Conservation (phyloP, 2,113 vertebrate genomes). For the Oryzias javanicus region DNA sequence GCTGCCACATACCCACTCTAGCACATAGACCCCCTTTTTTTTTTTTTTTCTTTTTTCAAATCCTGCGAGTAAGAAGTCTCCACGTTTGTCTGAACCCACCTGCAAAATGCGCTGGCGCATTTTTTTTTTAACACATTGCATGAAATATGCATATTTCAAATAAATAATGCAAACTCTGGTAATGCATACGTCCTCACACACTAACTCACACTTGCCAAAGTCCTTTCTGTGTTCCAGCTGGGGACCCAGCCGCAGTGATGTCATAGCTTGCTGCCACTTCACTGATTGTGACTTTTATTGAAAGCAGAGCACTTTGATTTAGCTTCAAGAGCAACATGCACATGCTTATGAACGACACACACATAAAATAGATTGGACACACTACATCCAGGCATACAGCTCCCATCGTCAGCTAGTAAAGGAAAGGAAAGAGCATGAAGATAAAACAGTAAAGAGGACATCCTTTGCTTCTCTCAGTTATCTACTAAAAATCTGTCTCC, state of each 20-base stretch:
- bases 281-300: slow-evolving; percentile 82
- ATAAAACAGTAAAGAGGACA: slow-evolving; percentile 29
- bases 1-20: slow-evolving; percentile 41
- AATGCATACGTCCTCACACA: slow-evolving; percentile 42
- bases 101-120: slow-evolving; percentile 35
- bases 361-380: slow-evolving; percentile 45
- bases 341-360: slow-evolving; percentile 31
- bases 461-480: slow-evolving; percentile 53
- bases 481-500: slow-evolving; percentile 55
- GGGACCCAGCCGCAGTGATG: slow-evolving; percentile 81
- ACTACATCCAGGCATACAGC: slow-evolving; percentile 36
- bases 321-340: slow-evolving; percentile 68
- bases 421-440: neutral
- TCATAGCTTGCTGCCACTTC: slow-evolving; percentile 80
- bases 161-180: slow-evolving; percentile 58
- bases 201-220: slow-evolving; percentile 60
- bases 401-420: slow-evolving; percentile 43
- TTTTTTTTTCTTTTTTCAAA: neutral
- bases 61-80: slow-evolving; percentile 25
- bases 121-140: slow-evolving; percentile 42
- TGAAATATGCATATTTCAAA: slow-evolving; percentile 67
- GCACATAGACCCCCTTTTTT: slow-evolving; percentile 12
- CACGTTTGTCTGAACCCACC: slow-evolving; percentile 43
- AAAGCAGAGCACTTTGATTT: slow-evolving; percentile 81
- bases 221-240: slow-evolving; percentile 77